These are phyloP conservation scores for Passerina amoena DNA, from an alignment of 2,113 vertebrate species.

Conservation along the genomic window DNA sequence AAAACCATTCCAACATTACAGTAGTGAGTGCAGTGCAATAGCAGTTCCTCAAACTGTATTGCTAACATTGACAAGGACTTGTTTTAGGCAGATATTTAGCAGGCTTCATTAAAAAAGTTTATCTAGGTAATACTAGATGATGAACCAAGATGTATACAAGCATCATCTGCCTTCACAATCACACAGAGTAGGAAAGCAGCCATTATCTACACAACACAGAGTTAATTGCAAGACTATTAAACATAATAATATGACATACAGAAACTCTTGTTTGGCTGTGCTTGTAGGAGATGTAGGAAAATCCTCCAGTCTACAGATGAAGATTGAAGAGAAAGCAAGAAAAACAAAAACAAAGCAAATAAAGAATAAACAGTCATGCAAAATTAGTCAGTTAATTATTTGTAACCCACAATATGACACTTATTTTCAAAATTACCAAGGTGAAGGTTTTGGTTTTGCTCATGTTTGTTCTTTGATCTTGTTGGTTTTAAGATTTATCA, in stretches of 20 bases:
- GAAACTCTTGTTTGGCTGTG: slow-evolving; percentile 99
- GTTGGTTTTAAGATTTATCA: background rate
- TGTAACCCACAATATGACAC: slow-evolving; percentile 65
- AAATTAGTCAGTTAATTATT: slow-evolving; percentile 65
- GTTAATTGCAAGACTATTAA: slow-evolving; percentile 73
- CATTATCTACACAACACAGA: slow-evolving; percentile 49
- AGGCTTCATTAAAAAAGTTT: background rate
- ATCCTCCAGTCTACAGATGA: slow-evolving; percentile 96
- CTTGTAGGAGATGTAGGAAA: slow-evolving; percentile 99
- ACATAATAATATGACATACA: slow-evolving; percentile 86
- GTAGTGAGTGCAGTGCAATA: background rate
- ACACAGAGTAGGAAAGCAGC: slow-evolving; percentile 54
- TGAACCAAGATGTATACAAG: background rate
- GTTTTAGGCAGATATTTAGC: background rate
- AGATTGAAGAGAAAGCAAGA: slow-evolving; percentile 82
- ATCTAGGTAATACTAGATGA: background rate
- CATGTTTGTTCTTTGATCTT: background rate
- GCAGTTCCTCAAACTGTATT: background rate
- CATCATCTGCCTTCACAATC: slow-evolving; percentile 30
- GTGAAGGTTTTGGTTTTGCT: background rate
- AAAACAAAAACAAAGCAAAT: slow-evolving; percentile 81
- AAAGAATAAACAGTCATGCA: slow-evolving; percentile 73
- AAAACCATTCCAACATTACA: background rate
- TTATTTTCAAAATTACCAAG: slow-evolving; percentile 6
- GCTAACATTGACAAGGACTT: background rate